Base-by-base conservation (phyloP, 1,140 invertebrate species). In the Drosophila lowei region DNA sequence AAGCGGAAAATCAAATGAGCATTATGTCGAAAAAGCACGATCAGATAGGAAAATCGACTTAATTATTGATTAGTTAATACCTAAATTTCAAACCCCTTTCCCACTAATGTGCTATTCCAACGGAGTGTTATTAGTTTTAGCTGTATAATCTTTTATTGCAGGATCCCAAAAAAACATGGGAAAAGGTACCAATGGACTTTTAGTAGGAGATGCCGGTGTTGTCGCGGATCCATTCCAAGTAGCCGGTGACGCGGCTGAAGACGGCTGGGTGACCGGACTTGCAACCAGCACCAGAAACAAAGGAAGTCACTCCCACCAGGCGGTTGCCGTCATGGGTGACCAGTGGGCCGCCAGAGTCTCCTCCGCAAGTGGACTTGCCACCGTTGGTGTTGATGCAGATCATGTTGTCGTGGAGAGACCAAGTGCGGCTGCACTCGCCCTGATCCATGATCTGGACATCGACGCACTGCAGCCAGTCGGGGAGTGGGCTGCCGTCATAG, bases 341-440 rank as follows among this genome's bases (percentile, higher is more conserved):
- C 61, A 94, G 71, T 8, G 92, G 92, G 30, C 93, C 93, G 52
- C 93, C 93, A 60, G 93, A 93, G 90, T 94, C 93, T 62, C 93
- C 93, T 46, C 83, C 70, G 72, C 89, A 91, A 15, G 90, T 90
- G 6, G 90, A 90, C 52, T 61, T 79, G 21, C 79, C 85, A 2
- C 65, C 54, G 5, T 67, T 55, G 18, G 81, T 83, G n/a, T 72
- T 48, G 44, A 84, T 74, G 72, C 89, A 90, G 61, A 90, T 62
- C 43, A 72, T 89, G 47, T 79, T 56, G 25, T 71, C 65, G 58
- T 49, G 34, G 15, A 78, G 50, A 4, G 21, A 46, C 70, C 70
- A 56, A 16, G 7, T 34, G 16, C 47, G 43, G 54, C 67, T 71
- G 34, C 73, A 84, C 8, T 70, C 68, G 1, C 13, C 4, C 0